Conservation (phyloP, 2,113 vertebrate species). For the Rallus limicola region DNA sequence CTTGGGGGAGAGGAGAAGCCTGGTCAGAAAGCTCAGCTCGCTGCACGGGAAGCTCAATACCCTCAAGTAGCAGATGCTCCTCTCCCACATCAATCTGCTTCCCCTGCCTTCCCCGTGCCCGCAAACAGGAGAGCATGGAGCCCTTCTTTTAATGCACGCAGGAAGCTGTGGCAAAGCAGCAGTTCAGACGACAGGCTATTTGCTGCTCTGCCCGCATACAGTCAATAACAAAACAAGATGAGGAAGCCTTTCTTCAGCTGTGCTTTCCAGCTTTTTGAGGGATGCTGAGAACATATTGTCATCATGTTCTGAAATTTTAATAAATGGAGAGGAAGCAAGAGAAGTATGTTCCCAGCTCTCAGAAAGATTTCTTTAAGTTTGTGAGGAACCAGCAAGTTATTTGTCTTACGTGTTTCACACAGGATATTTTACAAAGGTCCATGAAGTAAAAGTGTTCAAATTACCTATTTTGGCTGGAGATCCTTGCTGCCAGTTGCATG, state of each 20-base stretch:
- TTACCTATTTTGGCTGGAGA: neutral
- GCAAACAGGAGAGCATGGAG: neutral
- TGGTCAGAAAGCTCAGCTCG: neutral
- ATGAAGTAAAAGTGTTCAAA: neutral
- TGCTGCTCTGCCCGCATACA: neutral
- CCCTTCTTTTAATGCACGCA: neutral
- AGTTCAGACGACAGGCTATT: neutral
- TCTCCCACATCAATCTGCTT: conserved; percentile 5
- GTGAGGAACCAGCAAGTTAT: neutral
- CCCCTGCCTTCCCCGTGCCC: neutral
- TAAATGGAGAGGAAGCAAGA: neutral
- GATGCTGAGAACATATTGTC: neutral
- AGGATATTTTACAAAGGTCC: neutral
- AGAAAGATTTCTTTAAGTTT: neutral
- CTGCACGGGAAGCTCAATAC: neutral
- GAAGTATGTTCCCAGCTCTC: neutral
- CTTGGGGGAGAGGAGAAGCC: neutral
- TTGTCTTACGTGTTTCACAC: neutral
- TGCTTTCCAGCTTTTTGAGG: neutral
- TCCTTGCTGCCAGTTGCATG: neutral
- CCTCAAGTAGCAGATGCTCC: neutral
- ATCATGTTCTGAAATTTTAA: neutral
- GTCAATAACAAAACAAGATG: neutral
- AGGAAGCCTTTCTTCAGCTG: neutral
- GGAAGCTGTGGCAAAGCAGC: neutral